These are phyloP conservation scores for Acanthurus leucopareius DNA, from an alignment of 2,797 vertebrate genomes.

Conservation along the genomic window DNA sequence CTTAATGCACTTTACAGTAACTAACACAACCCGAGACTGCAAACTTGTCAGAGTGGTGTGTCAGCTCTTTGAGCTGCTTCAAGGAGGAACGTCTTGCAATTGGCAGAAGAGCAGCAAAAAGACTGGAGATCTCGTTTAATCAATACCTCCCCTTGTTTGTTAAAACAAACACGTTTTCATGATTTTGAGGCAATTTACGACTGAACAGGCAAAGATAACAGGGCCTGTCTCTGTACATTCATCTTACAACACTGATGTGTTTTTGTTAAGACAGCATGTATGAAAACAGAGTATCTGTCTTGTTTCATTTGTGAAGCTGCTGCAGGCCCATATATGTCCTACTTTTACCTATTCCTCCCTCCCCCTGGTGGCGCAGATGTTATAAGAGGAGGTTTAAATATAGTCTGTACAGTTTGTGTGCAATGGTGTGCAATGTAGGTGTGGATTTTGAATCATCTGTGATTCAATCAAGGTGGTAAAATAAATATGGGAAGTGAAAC, in stretches of 20 bases:
- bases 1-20: conserved; percentile 9
- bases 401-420: conserved; percentile 74
- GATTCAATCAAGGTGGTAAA: conserved; percentile 52
- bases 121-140: conserved; percentile 40
- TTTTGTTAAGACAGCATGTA: conserved; percentile 55
- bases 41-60: conserved; percentile 14
- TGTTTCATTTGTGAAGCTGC: conserved; percentile 71
- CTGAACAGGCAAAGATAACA: conserved; percentile 21
- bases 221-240: not conserved
- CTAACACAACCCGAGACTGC: conserved; percentile 13
- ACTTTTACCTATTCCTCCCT: conserved; percentile 76
- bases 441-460: conserved; percentile 62
- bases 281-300: conserved; percentile 54
- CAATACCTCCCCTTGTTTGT: conserved; percentile 50
- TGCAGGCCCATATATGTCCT: conserved; percentile 80
- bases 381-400: conserved; percentile 77
- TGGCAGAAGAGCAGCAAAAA: conserved; percentile 15
- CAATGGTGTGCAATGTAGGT: conserved; percentile 44
- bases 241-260: conserved; percentile 50
- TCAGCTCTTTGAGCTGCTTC: conserved; percentile 16
- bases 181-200: conserved; percentile 39
- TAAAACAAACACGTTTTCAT: conserved; percentile 33
- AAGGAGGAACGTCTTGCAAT: conserved; percentile 13
- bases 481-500: conserved; percentile 47
- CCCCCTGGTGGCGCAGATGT: conserved; percentile 75